Conservation (phyloP, 1,140 invertebrate genomes). For the Aphis gossypii region DNA sequence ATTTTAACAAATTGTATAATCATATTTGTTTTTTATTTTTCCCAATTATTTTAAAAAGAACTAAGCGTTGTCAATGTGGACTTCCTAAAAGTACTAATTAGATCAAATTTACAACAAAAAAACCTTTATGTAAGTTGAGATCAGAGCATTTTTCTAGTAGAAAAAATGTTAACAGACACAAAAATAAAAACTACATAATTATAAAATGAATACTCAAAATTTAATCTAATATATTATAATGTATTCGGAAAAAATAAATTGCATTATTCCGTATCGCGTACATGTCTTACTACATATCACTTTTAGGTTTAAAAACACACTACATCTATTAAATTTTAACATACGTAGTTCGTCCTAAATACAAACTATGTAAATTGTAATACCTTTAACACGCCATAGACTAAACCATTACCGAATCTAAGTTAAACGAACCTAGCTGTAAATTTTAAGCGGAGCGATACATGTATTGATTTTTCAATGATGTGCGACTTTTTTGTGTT, state of each 20-base stretch:
- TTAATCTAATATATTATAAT: not conserved
- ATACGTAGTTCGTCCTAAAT: not conserved
- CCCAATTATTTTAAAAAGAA: not conserved
- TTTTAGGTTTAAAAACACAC: not conserved
- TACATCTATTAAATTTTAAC: not conserved
- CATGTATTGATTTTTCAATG: no score
- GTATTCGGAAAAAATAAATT: not conserved
- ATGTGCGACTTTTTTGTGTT: no score
- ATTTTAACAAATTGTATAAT: not conserved
- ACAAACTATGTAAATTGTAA: not conserved
- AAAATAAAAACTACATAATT: not conserved
- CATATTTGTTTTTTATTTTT: not conserved
- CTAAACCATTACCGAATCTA: not conserved
- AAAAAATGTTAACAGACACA: not conserved
- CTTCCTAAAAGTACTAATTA: not conserved
- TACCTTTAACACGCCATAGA: not conserved
- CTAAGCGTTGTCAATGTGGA: not conserved
- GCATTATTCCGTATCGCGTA: not conserved
- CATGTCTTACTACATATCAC: not conserved
- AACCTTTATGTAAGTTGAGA: not conserved
- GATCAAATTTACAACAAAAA: not conserved
- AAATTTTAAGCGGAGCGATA: no score
- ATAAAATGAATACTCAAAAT: not conserved
- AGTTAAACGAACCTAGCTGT: not conserved
- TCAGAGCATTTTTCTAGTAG: not conserved